Conservation (phyloP, 2,113 vertebrate species). For the Mus spicilegus region DNA sequence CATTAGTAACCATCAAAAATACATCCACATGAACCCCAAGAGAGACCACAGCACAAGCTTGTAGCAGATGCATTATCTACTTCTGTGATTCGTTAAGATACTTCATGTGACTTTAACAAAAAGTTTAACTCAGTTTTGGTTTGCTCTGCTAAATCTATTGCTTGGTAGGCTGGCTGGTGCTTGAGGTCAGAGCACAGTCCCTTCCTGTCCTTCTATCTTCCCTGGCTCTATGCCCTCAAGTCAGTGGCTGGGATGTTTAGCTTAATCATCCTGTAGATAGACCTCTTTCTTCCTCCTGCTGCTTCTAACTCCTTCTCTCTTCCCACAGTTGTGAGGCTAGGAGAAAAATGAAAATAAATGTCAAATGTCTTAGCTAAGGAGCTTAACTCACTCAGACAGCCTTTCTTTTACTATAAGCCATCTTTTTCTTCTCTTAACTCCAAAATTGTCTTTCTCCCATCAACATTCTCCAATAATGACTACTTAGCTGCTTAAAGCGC, state of each 20-base stretch:
- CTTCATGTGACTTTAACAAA: background rate
- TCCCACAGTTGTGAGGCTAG: background rate
- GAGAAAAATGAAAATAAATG: slow-evolving; percentile 48
- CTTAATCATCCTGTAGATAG: background rate
- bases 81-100: background rate
- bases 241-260: background rate
- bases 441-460: background rate
- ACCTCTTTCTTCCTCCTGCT: background rate
- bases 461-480: background rate
- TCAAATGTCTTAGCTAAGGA: background rate
- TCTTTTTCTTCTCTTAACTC: background rate
- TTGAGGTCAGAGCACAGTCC: background rate
- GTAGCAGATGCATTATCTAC: background rate
- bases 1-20: background rate
- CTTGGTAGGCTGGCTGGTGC: background rate
- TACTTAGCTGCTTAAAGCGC: no score
- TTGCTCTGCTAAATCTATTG: background rate
- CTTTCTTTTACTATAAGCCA: background rate
- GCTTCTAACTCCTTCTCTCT: background rate
- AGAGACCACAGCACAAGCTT: background rate
- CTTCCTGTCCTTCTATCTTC: background rate
- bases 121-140: slow-evolving; percentile 2
- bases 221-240: background rate
- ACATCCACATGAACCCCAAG: background rate
- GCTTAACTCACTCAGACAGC: background rate